A percentile compares a stretch with the other conserved stretches of the same genome.
phyloP scores from a whole-genome alignment of 2,888 invertebrate species.

The Sturmia bella region DNA sequence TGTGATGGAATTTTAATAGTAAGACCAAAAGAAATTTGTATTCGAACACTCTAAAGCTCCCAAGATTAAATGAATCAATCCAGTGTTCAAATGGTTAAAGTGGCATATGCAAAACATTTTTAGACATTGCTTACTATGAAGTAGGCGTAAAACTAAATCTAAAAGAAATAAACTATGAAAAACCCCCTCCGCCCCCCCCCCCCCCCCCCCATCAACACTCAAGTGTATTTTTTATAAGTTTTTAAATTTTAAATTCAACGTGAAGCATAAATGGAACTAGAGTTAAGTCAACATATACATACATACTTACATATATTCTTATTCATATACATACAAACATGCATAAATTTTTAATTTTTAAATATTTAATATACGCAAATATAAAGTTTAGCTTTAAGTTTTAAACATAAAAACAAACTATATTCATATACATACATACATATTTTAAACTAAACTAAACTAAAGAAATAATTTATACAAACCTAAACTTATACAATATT shows the following conservation, averaged over 20 bases:
- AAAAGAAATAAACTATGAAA: background rate
- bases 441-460: constrained; percentile 18
- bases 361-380: constrained; percentile 44
- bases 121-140: background rate
- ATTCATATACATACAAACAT: background rate
- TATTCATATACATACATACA: constrained; percentile 26
- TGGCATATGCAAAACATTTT: constrained; percentile 30
- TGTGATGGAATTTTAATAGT: constrained; percentile 52
- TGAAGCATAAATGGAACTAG: constrained; percentile 24
- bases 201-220: constrained; percentile 32
- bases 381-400: constrained; percentile 30
- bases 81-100: constrained; percentile 38
- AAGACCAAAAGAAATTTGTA: constrained; percentile 20
- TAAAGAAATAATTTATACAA: constrained; percentile 36
- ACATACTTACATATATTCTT: background rate
- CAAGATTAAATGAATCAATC: background rate
- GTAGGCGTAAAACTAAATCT: background rate
- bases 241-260: constrained; percentile 31
- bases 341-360: constrained; percentile 26
- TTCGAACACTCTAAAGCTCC: background rate
- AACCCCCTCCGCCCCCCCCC: no score
- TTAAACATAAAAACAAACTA: constrained; percentile 15
- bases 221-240: constrained; percentile 34
- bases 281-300: background rate
- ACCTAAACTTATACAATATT: background rate